A percentile compares a stretch with the other conserved stretches of the same genome.
Conservation (phyloP, 2,797 vertebrate genomes). For the Malacoctenus gilli region DNA sequence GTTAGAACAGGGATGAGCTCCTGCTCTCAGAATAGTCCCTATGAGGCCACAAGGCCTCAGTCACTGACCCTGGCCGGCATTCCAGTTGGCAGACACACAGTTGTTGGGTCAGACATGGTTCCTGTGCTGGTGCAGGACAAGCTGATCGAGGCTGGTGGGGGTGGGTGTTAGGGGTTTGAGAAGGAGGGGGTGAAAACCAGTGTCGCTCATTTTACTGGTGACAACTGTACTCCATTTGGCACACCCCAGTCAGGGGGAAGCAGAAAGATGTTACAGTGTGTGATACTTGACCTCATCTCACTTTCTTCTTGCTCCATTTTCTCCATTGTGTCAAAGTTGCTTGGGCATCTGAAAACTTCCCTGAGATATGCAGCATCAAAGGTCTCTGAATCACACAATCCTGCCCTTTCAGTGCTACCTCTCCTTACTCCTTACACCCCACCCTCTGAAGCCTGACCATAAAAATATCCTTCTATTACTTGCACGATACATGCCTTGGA, state of each 20-base stretch:
- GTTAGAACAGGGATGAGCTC: conserved; percentile 80
- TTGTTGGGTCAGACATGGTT: conserved; percentile 79
- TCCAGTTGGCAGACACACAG: conserved; percentile 82
- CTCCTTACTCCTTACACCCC: conserved; percentile 18
- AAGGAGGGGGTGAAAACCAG: conserved; percentile 59
- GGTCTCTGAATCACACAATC: conserved; percentile 26
- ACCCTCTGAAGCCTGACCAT: conserved; percentile 78
- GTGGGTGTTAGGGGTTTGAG: conserved; percentile 16
- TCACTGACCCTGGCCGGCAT: conserved; percentile 76
- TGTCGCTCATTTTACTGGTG: conserved; percentile 67
- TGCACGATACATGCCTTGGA: conserved; percentile 76
- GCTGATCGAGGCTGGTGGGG: conserved; percentile 41
- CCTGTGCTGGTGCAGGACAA: conserved; percentile 64
- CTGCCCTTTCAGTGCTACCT: conserved; percentile 25
- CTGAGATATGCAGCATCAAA: conserved; percentile 17
- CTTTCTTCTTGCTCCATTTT: conserved; percentile 12
- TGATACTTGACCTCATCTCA: neutral
- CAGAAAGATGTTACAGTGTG: too few relatives aligned
- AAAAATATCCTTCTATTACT: conserved; percentile 82
- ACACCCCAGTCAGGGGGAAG: conserved; percentile 28
- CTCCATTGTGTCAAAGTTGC: conserved; percentile 6
- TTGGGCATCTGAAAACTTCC: conserved; percentile 13
- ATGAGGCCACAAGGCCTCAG: conserved; percentile 66
- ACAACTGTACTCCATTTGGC: conserved; percentile 64
- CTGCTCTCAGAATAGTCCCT: conserved; percentile 80